phyloP scores from a whole-genome alignment of 92 coral and sea anemone genomes.

The Umimayanthus kanabou region DNA sequence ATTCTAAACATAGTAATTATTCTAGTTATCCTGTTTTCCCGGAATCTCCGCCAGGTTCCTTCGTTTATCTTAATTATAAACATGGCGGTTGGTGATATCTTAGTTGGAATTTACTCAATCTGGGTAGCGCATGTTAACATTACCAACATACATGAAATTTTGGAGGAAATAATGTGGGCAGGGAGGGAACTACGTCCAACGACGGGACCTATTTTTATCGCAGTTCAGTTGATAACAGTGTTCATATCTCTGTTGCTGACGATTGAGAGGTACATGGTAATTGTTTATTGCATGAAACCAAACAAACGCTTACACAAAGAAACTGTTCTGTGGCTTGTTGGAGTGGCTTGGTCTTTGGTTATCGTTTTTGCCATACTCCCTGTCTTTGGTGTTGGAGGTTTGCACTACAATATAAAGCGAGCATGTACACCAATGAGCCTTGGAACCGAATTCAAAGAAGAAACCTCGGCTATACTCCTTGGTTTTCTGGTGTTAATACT shows the following conservation, averaged over 20 bases:
- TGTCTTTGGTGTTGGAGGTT: constrained; percentile 75
- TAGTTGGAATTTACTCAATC: constrained; percentile 63
- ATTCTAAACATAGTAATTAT: constrained; percentile 53
- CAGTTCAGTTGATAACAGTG: constrained; percentile 73
- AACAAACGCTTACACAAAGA: constrained; percentile 54
- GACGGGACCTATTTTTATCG: constrained; percentile 77
- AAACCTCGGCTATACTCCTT: constrained; percentile 63
- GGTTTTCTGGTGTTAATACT: constrained; percentile 56
- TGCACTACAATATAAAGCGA: constrained; percentile 76
- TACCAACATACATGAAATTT: constrained; percentile 48
- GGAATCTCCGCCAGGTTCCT: constrained; percentile 55
- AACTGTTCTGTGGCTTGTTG: constrained; percentile 48
- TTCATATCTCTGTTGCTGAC: constrained; percentile 64
- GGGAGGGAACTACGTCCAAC: constrained; percentile 75
- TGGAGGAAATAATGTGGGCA: constrained; percentile 82
- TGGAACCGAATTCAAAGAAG: constrained; percentile 54
- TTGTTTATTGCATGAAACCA: constrained; percentile 68
- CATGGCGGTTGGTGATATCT: constrained; percentile 60
- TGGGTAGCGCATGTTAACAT: constrained; percentile 72
- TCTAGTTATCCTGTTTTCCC: constrained; percentile 45
- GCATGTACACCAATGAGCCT: constrained; percentile 81
- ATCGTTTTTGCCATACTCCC: constrained; percentile 64
- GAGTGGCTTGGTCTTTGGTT: constrained; percentile 63
- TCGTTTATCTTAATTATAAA: constrained; percentile 66
- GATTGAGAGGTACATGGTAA: constrained; percentile 69